Evolutionary conservation across 2,888 invertebrate species (phyloP), one percentile per base, ranked within the genome.

Genomic region (Tuta absoluta): DNA sequence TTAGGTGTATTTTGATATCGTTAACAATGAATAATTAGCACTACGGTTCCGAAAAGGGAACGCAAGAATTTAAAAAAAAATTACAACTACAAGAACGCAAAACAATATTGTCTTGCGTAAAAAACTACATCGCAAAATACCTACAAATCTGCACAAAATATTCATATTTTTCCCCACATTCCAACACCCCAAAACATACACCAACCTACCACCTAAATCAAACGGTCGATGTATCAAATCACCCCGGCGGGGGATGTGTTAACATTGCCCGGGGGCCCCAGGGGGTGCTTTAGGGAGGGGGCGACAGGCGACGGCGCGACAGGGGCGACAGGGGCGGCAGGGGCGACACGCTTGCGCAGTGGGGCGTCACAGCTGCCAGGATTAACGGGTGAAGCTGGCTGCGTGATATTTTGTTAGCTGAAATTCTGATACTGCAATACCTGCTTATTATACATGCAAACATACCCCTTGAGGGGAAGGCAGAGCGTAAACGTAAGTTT

Each of bases 241-340:
- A 24, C 56, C 51, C 24, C 53, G 56, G 14, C 11, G 69, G 67
- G 68, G 66, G 60, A 63, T 67, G 70, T 69, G 75, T 70, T 71
- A 70, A 68, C 67, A 65, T 64, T 19, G 21, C 62, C 45, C 48
- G 12, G 19, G 57, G 64, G 21, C 64, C 67, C 65, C 56, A 28
- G 62, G 53, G 63, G 61, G 56, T 33, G 61, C 12, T 53, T 21
- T 21, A 49, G 51, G 51, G n/a, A 59, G 41, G 41, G 67, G 65
- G 59, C 57, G 28, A 19, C 21, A 17, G 19, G 19, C 17, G 45
- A 17, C n/a, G 45, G n/a, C 7, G 56, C 17, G 24, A 3, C 33
- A 33, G 7, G 33, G 33, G 33, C 10, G 33, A 33, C 33, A 28
- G 28, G 38, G n/a, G n/a, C n/a, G n/a, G n/a, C n/a, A n/a, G 41